These are phyloP conservation scores for Porites rus DNA, from an alignment of 92 coral and sea anemone genomes.

Conservation along the genomic window DNA sequence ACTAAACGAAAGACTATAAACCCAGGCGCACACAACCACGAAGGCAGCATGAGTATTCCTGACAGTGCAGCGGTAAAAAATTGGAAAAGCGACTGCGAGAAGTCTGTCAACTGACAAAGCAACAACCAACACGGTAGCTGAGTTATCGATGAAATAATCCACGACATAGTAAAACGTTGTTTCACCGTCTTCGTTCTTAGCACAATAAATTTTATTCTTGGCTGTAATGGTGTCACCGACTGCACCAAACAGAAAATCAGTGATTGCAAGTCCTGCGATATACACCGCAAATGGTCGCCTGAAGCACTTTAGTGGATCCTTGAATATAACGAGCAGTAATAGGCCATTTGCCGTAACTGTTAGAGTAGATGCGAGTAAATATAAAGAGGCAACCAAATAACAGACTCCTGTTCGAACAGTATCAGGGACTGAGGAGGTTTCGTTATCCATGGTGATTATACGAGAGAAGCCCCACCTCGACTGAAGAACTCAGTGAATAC, in stretches of 20 bases:
- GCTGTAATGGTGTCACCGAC: slow-evolving; percentile 59
- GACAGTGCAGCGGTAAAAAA: background rate
- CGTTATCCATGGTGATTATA: background rate
- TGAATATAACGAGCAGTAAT: slow-evolving; percentile 56
- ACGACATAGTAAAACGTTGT: slow-evolving; percentile 37
- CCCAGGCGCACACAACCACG: background rate
- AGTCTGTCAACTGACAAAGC: slow-evolving; percentile 57
- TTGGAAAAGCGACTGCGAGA: slow-evolving; percentile 9
- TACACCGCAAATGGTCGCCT: slow-evolving; percentile 58
- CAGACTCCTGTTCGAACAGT: slow-evolving; percentile 14
- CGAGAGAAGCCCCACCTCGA: background rate
- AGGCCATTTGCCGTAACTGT: slow-evolving; percentile 37
- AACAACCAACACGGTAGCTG: slow-evolving; percentile 52
- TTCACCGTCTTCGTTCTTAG: slow-evolving; percentile 22
- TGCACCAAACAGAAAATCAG: slow-evolving; percentile 54
- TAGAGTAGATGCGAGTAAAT: slow-evolving; percentile 12
- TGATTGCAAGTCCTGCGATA: slow-evolving; percentile 46
- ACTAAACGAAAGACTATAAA: background rate
- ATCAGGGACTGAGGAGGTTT: background rate
- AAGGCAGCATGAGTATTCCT: background rate
- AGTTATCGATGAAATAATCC: slow-evolving; percentile 56
- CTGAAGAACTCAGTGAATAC: background rate
- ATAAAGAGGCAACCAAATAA: slow-evolving; percentile 8
- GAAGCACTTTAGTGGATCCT: slow-evolving; percentile 61
- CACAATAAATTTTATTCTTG: slow-evolving; percentile 35